A percentile compares a stretch with the other conserved stretches of the same genome.
These are phyloP conservation scores for Sinohyriopsis cumingii DNA, from an alignment of 2,888 invertebrate genomes.

Conservation along the genomic window DNA sequence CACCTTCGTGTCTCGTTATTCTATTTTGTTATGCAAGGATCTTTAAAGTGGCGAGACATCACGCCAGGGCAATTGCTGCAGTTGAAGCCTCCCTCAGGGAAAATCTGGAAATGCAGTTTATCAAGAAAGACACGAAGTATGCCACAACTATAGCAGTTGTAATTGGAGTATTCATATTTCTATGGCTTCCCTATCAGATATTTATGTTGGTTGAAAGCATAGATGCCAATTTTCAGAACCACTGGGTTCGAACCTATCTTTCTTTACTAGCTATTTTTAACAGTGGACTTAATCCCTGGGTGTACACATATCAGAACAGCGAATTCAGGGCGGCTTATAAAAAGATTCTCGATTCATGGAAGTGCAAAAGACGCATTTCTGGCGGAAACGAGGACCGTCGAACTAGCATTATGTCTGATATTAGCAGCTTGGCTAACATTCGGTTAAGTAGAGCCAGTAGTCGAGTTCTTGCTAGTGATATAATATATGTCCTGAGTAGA, in stretches of 20 bases:
- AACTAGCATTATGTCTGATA: constrained; percentile 32
- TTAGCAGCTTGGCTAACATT: constrained; percentile 21
- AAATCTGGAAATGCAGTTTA: constrained; percentile 47
- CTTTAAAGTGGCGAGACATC: constrained; percentile 78
- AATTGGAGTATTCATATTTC: constrained; percentile 77
- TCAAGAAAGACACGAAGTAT: constrained; percentile 74
- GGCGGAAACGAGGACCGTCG: constrained; percentile 12
- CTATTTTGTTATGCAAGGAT: constrained; percentile 79
- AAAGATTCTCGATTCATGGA: constrained; percentile 23
- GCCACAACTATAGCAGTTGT: constrained; percentile 79
- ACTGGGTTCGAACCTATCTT: constrained; percentile 76
- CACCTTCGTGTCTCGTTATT: constrained; percentile 77
- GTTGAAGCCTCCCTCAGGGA: constrained; percentile 76
- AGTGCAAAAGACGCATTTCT: constrained; percentile 8
- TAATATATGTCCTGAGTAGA: constrained; percentile 14
- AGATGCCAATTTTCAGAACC: constrained; percentile 71
- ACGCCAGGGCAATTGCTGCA: constrained; percentile 79
- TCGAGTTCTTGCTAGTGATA: constrained; percentile 25
- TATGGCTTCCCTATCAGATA: constrained; percentile 80
- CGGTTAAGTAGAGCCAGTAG: constrained; percentile 39
- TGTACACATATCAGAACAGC: constrained; percentile 79
- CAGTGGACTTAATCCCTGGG: constrained; percentile 79
- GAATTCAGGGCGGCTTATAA: constrained; percentile 77
- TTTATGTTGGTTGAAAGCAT: constrained; percentile 57
- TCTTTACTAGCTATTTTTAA: constrained; percentile 77